Evolutionary conservation across 2,797 vertebrate species (phyloP), one percentile per base, ranked within the genome.

Genomic region (Alosa sapidissima): DNA sequence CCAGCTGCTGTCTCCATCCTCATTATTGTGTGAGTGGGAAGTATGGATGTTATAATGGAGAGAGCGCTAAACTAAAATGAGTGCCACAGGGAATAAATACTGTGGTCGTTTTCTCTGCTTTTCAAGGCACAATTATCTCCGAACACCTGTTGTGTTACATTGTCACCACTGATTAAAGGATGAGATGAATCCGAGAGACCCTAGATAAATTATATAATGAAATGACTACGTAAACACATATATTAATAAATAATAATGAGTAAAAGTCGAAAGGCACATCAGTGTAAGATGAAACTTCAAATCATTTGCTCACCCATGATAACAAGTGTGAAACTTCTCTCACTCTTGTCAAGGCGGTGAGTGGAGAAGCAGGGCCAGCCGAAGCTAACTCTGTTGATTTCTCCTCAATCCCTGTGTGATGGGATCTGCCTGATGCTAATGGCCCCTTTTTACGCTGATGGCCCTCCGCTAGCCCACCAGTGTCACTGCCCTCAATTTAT

Each of bases 401-500:
- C 16, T 45, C 16, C 72, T 78, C 41, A 78, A 10, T 45, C 72
- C 36, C 14, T 41, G 5, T 6, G 41, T 78, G 45, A 78, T 78
- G 72, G 41, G 72, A 47, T 78, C 19, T 5, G 24, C 36, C 36
- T 47, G 72, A 36, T 47, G 36, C 72, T 68, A 68, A 68, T 14
- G 62, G 62, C 8, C 24, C 62, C 36, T 72, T 78, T 78, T 19
- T 47, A 14, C 3, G 33, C 36, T 75, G 33, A 75, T 75, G 33
- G 68, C 41, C 68, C 28, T 0, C 5, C 19, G 41, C 16, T 47
- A 8, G 36, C 8, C 41, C 19, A 2, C 36, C 41, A 45, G 72
- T 78, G 72, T 78, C 72, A 78, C 7, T 83, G 85, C 60, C 84
- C 84, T 86, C 84, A 83, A 85, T 84, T 85, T 82, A 85, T 87